These are phyloP conservation scores for Eciton burchellii DNA, from an alignment of 1,140 invertebrate genomes.

Conservation along the genomic window DNA sequence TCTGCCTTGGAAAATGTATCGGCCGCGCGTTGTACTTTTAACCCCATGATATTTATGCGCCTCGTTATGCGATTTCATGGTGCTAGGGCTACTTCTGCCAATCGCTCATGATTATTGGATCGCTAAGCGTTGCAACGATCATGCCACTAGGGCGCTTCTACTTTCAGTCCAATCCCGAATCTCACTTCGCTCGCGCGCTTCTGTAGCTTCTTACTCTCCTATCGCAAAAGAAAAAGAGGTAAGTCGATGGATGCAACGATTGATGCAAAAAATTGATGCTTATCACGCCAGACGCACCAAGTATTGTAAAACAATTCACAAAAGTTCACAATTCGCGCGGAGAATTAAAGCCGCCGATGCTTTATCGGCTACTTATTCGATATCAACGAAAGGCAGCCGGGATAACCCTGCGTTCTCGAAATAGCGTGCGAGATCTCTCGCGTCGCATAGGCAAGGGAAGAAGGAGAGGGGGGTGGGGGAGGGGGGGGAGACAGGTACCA, in stretches of 20 bases:
- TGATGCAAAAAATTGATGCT: no score
- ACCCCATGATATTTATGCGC: slow-evolving; percentile 66
- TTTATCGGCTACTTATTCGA: no score
- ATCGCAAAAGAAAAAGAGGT: no score
- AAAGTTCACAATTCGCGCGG: no score
- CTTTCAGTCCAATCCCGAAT: slow-evolving; percentile 7
- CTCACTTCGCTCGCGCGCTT: background rate
- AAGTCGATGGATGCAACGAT: background rate
- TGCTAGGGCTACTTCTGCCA: slow-evolving; percentile 41
- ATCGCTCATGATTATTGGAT: slow-evolving; percentile 62
- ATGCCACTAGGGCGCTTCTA: background rate
- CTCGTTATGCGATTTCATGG: slow-evolving; percentile 28
- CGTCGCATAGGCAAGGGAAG: slow-evolving; percentile 39
- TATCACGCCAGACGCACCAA: no score
- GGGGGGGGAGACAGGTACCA: background rate
- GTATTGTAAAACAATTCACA: no score
- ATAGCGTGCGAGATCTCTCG: background rate
- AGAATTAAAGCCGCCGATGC: no score
- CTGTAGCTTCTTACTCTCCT: no score
- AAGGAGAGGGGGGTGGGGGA: slow-evolving; percentile 15
- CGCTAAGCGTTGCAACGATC: slow-evolving; percentile 30
- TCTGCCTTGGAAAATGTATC: slow-evolving; percentile 1
- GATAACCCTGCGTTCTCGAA: slow-evolving; percentile 10
- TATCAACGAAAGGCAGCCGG: no score
- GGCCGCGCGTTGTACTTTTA: slow-evolving; percentile 21